Percentiles rank a stretch among this genome's conserved stretches.
These are phyloP conservation scores for Sinotaia quadrata DNA, from an alignment of 2,888 invertebrate species.

Conservation along the genomic window DNA sequence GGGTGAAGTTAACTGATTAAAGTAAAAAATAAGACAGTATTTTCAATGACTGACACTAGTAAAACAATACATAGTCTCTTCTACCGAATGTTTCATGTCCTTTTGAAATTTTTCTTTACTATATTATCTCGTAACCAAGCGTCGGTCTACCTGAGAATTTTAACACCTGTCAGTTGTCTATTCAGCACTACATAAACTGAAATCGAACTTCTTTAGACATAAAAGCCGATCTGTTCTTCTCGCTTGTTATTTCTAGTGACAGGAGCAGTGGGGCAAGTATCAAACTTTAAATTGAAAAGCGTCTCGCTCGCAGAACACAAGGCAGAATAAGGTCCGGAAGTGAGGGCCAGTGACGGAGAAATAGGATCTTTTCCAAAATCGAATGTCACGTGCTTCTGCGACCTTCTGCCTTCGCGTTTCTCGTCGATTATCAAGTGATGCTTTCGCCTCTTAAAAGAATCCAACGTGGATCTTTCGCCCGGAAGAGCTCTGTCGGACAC, in stretches of 20 bases:
- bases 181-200: too few relatives aligned
- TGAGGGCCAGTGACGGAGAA: background rate
- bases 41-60: too few relatives aligned
- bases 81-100: too few relatives aligned
- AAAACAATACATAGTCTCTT: too few relatives aligned
- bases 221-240: constrained; percentile 37
- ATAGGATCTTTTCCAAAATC: constrained; percentile 8
- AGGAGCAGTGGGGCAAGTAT: constrained; percentile 33
- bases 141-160: too few relatives aligned
- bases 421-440: background rate
- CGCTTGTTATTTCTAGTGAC: constrained; percentile 17
- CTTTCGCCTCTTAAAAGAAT: constrained; percentile 11
- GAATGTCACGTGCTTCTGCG: constrained; percentile 23
- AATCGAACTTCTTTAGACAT: constrained; percentile 28
- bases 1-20: too few relatives aligned
- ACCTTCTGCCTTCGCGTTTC: background rate
- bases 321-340: background rate
- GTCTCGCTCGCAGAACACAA: background rate
- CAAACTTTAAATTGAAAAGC: constrained; percentile 32
- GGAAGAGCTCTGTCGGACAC: background rate
- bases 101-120: too few relatives aligned
- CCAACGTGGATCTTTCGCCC: background rate
- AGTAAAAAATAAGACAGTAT: too few relatives aligned
- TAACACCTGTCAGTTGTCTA: too few relatives aligned
- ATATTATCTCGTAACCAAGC: too few relatives aligned